Conservation (phyloP, 2,888 invertebrate genomes). For the Eurytoma californica region DNA sequence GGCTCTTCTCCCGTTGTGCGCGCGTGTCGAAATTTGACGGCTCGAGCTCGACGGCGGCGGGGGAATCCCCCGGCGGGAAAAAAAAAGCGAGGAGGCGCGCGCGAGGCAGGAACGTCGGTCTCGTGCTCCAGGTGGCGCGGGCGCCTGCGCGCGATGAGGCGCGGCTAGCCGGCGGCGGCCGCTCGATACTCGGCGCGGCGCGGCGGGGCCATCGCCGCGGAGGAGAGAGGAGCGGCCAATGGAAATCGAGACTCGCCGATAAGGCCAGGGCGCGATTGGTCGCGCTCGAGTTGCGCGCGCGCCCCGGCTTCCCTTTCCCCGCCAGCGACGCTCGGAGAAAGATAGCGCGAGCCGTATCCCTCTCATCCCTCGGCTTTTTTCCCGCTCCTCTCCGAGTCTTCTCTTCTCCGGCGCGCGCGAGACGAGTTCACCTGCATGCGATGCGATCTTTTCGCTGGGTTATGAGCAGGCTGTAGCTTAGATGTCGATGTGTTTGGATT, state of each 20-base stretch:
- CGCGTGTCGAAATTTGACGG: conserved; percentile 10
- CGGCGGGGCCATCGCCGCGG: conserved; percentile 9
- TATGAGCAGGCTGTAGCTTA: no score
- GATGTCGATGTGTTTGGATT: no score
- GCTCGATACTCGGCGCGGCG: conserved; percentile 71
- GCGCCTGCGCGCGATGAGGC: conserved; percentile 62
- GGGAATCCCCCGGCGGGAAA: neutral
- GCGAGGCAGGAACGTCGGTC: conserved; percentile 5
- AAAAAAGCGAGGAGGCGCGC: neutral
- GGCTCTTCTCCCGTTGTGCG: neutral
- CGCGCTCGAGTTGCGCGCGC: conserved; percentile 53
- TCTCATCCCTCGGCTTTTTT: no score
- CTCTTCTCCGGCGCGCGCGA: no score
- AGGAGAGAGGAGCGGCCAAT: conserved; percentile 66
- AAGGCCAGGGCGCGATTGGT: conserved; percentile 70
- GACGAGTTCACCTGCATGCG: no score
- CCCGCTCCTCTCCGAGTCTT: no score
- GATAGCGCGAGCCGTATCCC: no score
- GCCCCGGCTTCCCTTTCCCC: no score
- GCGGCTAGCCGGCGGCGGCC: conserved; percentile 71
- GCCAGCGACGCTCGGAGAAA: no score
- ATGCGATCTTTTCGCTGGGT: no score
- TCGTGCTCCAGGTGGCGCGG: conserved; percentile 3
- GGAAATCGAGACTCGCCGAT: conserved; percentile 64
- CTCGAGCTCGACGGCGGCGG: neutral